A percentile compares a stretch with the other conserved stretches of the same genome.
phyloP scores from a whole-genome alignment of 2,888 invertebrate genomes.

The Candidula unifasciata region DNA sequence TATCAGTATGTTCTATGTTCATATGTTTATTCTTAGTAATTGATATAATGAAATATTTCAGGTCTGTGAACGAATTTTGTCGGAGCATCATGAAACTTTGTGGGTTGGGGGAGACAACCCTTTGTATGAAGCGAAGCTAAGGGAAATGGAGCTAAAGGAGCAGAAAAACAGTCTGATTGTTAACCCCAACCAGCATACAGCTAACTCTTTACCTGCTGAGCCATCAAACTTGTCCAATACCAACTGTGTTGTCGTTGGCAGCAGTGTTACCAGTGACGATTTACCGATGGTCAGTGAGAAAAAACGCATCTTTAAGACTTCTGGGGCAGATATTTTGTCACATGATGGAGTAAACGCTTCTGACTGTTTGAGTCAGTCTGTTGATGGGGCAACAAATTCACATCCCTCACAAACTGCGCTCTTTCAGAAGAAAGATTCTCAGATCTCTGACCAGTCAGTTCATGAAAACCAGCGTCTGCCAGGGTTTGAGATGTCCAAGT shows the following conservation, averaged over 20 bases:
- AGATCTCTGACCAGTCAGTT: not conserved
- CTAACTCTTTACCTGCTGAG: not conserved
- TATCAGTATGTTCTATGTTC: not conserved
- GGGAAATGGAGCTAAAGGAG: constrained; percentile 2
- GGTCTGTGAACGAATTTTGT: constrained; percentile 90
- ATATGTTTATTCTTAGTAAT: too few species aligned
- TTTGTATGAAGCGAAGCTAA: constrained; percentile 52
- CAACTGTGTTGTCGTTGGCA: not conserved
- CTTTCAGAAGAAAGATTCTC: not conserved
- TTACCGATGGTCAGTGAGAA: too few species aligned
- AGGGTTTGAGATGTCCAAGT: constrained; percentile 61
- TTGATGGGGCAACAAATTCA: not conserved
- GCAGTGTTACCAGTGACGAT: not conserved
- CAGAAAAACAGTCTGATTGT: not conserved
- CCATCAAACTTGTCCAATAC: not conserved
- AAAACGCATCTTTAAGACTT: too few species aligned
- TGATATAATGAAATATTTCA: constrained; percentile 36
- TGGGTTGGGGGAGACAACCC: constrained; percentile 83
- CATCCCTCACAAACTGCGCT: not conserved
- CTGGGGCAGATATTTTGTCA: not conserved
- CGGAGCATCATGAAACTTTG: constrained; percentile 94
- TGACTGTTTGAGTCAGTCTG: not conserved
- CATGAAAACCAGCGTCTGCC: not conserved
- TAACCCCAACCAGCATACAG: too few species aligned
- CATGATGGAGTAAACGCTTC: not conserved